These are phyloP conservation scores for Salarias fasciatus DNA, from an alignment of 2,797 vertebrate genomes.

Conservation along the genomic window DNA sequence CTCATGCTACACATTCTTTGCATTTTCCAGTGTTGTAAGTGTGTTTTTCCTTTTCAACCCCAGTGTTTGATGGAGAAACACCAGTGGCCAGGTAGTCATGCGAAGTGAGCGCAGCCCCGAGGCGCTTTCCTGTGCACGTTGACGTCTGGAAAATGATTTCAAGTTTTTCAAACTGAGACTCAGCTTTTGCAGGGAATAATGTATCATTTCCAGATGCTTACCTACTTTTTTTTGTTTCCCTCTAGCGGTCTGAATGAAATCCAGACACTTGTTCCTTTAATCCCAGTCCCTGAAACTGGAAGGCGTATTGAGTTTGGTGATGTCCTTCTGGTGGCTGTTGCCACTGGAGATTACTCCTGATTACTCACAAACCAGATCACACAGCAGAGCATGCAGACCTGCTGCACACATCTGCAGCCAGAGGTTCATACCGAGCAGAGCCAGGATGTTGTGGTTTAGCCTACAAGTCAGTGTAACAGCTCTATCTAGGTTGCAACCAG, in stretches of 20 bases:
- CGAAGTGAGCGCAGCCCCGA: slow-evolving; percentile 27
- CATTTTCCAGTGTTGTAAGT: slow-evolving; percentile 46
- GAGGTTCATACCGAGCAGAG: slow-evolving; percentile 18
- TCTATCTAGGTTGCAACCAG: not conserved
- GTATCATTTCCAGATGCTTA: slow-evolving; percentile 70
- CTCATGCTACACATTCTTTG: slow-evolving; percentile 47
- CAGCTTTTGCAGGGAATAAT: slow-evolving; percentile 50
- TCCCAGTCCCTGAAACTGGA: slow-evolving; percentile 13
- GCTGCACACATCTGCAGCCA: slow-evolving; percentile 11
- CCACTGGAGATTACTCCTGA: slow-evolving; percentile 18
- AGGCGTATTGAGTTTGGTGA: not conserved
- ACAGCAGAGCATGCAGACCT: not conserved
- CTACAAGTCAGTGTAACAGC: not conserved
- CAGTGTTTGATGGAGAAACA: slow-evolving; percentile 21
- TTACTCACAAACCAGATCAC: slow-evolving; percentile 13
- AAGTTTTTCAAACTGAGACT: slow-evolving; percentile 39
- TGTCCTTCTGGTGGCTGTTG: slow-evolving; percentile 42
- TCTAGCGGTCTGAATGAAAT: slow-evolving; percentile 35
- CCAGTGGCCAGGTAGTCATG: slow-evolving; percentile 49
- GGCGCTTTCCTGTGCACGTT: slow-evolving; percentile 49
- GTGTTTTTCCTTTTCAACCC: slow-evolving; percentile 37
- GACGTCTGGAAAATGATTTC: slow-evolving; percentile 63
- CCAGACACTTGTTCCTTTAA: slow-evolving; percentile 68
- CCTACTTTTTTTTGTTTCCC: not conserved
- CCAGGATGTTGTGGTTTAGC: slow-evolving; percentile 32